phyloP scores from a whole-genome alignment of 1,140 invertebrate species.

The Coptotermes formosanus region DNA sequence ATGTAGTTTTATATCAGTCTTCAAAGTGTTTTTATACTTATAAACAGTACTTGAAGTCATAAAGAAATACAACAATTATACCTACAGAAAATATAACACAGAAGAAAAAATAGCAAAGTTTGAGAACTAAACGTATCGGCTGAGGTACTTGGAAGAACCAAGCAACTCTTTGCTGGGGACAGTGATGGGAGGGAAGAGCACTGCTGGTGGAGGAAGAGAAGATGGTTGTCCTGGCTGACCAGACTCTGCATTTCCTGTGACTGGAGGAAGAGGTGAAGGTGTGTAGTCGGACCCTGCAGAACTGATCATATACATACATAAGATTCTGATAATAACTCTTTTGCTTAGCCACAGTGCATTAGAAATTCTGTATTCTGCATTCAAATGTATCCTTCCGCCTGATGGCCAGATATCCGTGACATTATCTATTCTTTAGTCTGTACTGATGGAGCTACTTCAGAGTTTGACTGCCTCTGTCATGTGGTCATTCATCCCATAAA shows the following conservation, averaged over 20 bases:
- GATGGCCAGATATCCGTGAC: too few relatives aligned
- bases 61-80: not conserved
- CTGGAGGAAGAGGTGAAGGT: slow-evolving; percentile 43
- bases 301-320: slow-evolving; percentile 36
- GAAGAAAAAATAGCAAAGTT: not conserved
- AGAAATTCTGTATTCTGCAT: too few relatives aligned
- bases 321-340: not conserved
- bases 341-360: too few relatives aligned
- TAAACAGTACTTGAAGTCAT: too few relatives aligned
- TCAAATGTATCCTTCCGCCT: too few relatives aligned
- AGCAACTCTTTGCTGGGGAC: not conserved
- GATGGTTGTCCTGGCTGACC: slow-evolving; percentile 44
- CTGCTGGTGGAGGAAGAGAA: slow-evolving; percentile 43
- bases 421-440: too few relatives aligned
- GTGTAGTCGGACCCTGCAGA: slow-evolving; percentile 47
- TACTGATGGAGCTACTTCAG: too few relatives aligned
- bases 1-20: too few relatives aligned
- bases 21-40: too few relatives aligned
- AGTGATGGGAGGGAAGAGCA: slow-evolving; percentile 45
- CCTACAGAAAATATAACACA: not conserved
- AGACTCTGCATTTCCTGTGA: slow-evolving; percentile 43
- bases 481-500: too few relatives aligned
- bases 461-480: too few relatives aligned
- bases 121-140: not conserved
- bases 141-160: slow-evolving; percentile 2